Evolutionary conservation across 2,113 vertebrate species (phyloP).

Genomic region (Hyaena hyaena): DNA sequence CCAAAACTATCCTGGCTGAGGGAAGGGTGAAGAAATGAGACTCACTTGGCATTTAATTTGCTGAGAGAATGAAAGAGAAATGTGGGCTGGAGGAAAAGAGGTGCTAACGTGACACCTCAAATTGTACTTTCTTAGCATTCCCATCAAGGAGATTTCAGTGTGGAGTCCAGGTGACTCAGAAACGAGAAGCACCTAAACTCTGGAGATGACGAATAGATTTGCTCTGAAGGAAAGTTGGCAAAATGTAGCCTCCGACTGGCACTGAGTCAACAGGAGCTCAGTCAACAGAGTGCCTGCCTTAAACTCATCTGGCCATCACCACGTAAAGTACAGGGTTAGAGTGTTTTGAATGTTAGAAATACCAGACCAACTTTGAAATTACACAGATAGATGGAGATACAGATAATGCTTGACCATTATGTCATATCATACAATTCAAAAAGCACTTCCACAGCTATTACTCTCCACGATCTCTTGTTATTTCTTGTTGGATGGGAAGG

Average conservation of each 20-base stretch:
- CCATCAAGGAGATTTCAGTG: not conserved
- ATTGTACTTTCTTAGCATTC: not conserved
- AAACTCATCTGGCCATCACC: not conserved
- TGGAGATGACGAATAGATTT: not conserved
- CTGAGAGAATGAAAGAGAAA: constrained; percentile 6
- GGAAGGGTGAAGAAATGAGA: not conserved
- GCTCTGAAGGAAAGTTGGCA: not conserved
- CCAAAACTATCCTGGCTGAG: not conserved
- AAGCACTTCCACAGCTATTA: not conserved
- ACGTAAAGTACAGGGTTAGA: not conserved
- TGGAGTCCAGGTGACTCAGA: not conserved
- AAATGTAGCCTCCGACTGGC: not conserved
- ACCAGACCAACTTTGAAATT: not conserved
- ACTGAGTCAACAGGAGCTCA: not conserved
- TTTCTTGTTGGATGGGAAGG: not conserved
- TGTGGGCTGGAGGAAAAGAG: not conserved
- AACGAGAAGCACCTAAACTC: not conserved
- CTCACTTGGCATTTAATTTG: not conserved
- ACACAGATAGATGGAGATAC: not conserved
- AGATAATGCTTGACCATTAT: not conserved
- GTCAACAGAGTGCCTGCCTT: not conserved
- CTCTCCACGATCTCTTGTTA: not conserved
- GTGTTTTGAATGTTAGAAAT: not conserved
- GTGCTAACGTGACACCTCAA: not conserved
- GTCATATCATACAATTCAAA: not conserved